phyloP scores from a whole-genome alignment of 2,797 vertebrate genomes.

The Coracias cyanogaster region DNA sequence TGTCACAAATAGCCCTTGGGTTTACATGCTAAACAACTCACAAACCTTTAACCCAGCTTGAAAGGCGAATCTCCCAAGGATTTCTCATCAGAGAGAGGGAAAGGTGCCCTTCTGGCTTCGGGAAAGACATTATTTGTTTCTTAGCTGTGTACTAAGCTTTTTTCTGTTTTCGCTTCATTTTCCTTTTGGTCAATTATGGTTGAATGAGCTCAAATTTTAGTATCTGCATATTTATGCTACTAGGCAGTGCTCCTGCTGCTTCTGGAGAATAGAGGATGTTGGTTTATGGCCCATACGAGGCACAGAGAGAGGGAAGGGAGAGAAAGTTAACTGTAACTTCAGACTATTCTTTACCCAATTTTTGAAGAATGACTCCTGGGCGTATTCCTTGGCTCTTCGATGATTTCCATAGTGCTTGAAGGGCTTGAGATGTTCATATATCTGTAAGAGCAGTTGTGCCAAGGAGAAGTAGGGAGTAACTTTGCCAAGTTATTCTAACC shows the following conservation, averaged over 20 bases:
- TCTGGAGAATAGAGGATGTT: constrained; percentile 4
- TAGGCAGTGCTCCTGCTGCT: constrained; percentile 5
- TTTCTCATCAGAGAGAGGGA: neutral
- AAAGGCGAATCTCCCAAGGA: constrained; percentile 15
- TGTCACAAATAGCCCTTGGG: constrained; percentile 38
- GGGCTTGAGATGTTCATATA: neutral
- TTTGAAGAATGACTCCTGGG: neutral
- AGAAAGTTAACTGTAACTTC: neutral
- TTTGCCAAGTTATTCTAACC: neutral
- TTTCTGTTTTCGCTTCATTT: constrained; percentile 27
- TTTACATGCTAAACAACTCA: constrained; percentile 55
- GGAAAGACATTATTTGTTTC: constrained; percentile 15
- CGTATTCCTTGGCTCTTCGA: neutral
- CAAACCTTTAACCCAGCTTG: constrained; percentile 43
- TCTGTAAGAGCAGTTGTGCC: neutral
- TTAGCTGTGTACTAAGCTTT: neutral
- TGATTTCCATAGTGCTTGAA: neutral
- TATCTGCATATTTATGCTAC: constrained; percentile 14
- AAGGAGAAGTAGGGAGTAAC: neutral
- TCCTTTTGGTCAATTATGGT: constrained; percentile 28
- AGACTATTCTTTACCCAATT: neutral
- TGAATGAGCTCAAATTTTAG: constrained; percentile 45
- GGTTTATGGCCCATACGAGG: neutral
- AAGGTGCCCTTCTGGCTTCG: neutral
- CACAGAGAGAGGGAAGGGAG: neutral